Percentiles rank a stretch among this genome's conserved stretches.
Conservation (phyloP, 1,140 invertebrate genomes). For the Cydia strobilella region DNA sequence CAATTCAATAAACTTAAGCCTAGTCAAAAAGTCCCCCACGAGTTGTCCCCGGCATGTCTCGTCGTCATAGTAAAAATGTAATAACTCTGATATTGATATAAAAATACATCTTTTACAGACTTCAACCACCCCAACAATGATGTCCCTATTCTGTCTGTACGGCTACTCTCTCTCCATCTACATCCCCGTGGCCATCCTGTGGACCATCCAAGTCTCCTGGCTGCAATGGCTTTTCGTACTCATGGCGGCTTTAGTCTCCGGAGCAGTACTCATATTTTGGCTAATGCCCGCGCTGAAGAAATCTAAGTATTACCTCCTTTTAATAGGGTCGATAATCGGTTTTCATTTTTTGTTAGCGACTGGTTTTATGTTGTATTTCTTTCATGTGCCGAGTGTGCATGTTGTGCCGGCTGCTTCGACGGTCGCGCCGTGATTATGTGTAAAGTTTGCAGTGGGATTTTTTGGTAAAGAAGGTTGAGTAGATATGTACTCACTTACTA, state of each 20-base stretch:
- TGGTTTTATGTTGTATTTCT: slow-evolving; percentile 89
- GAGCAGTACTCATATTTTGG: slow-evolving; percentile 90
- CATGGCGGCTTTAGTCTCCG: slow-evolving; percentile 89
- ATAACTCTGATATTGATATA: too few species aligned
- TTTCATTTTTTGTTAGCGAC: slow-evolving; percentile 90
- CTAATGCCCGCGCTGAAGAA: slow-evolving; percentile 88
- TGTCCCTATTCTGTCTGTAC: slow-evolving; percentile 95
- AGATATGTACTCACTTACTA: too few species aligned
- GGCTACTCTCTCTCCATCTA: slow-evolving; percentile 97
- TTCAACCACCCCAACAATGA: slow-evolving; percentile 83
- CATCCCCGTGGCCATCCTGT: slow-evolving; percentile 95
- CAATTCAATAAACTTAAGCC: too few species aligned
- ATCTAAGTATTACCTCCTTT: slow-evolving; percentile 84
- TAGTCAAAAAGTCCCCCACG: too few species aligned
- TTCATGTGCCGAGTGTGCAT: slow-evolving; percentile 56
- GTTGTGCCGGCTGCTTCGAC: slow-evolving; percentile 20
- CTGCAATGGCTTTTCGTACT: slow-evolving; percentile 94
- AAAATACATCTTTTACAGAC: slow-evolving; percentile 76
- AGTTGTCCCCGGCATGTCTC: too few species aligned
- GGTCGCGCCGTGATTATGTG: background rate
- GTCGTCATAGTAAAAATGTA: too few species aligned
- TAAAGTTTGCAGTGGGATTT: background rate
- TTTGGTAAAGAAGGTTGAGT: background rate
- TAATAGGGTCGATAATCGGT: slow-evolving; percentile 84
- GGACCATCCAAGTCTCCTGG: slow-evolving; percentile 91